Evolutionary conservation across 2,797 vertebrate species (phyloP), one percentile per base, ranked within the genome.

Genomic region (Eutrigla gurnardus): DNA sequence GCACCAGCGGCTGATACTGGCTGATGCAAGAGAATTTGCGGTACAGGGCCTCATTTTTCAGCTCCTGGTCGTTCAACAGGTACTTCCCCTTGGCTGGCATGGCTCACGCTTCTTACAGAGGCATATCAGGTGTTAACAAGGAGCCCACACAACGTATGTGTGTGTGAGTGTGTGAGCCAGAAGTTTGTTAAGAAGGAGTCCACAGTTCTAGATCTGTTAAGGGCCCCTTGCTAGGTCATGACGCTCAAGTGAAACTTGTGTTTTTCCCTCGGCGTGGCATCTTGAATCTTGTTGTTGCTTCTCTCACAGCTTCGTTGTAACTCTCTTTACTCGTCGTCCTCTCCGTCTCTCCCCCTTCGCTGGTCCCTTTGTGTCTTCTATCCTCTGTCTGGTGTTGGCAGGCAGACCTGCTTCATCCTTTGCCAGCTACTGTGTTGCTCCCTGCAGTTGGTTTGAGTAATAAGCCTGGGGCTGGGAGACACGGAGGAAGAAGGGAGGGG

Each of bases 21-120:
- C 95, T 97, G 68, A 96, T 97, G 78, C 96, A 97, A 63, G 94
- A 95, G 89, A 97, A 98, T 92, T 96, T 97, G 86, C 96, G 95
- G 5, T 98, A 99, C 36, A 99, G 94, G 0, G 94, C 95, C 80
- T 96, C 94, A 80, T 95, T 94, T 92, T 95, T 96, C 66, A 95
- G 92, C 80, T 97, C 95, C 3, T 92, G 96, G 74, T 97, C 95
- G 0, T 97, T 98, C 81, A 99, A 91, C 85, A 98, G 96, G 93
- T 99, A 99, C 92, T 97, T 96, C 86, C 97, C 97, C 86, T 98
- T 99, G 69, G 97, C 95, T 70, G 97, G 98, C 98, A 99, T 99
- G 91, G 84, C 77, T 77, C 33, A 11, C 11, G 67, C 65, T 79
- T 80, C 82, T 89, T 81, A 91, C 67, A 78, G 57, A 61, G 66